Percentiles rank a stretch among this genome's conserved stretches.
These are phyloP conservation scores for Dione vanillae DNA, from an alignment of 2,888 invertebrate species.

Conservation along the genomic window DNA sequence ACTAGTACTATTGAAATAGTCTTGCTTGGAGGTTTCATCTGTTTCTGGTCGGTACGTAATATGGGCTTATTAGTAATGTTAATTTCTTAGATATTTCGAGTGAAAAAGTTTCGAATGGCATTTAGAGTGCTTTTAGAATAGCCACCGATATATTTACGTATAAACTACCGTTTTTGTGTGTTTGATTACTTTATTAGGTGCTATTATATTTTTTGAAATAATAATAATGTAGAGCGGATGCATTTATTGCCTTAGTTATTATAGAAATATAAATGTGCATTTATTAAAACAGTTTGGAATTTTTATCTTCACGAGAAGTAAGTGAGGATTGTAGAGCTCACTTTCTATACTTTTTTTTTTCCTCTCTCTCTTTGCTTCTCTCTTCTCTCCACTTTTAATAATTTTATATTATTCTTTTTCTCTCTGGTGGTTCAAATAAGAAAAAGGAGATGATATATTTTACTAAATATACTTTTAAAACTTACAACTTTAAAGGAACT, in stretches of 20 bases:
- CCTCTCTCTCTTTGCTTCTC: no score
- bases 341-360: no score
- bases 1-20: not conserved
- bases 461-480: no score
- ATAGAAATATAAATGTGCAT: not conserved
- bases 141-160: slow-evolving; percentile 80
- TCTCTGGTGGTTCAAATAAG: no score
- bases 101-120: slow-evolving; percentile 68
- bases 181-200: slow-evolving; percentile 42
- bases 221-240: not conserved
- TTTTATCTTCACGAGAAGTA: not conserved
- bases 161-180: slow-evolving; percentile 61
- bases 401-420: no score
- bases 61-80: slow-evolving; percentile 74
- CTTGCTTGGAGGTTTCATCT: slow-evolving; percentile 46
- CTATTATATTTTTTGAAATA: slow-evolving; percentile 34
- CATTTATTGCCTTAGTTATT: not conserved
- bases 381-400: no score
- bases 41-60: slow-evolving; percentile 57
- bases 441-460: no score
- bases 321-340: no score
- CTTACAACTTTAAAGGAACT: no score
- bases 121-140: slow-evolving; percentile 75
- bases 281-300: not conserved
- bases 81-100: slow-evolving; percentile 73